These are phyloP conservation scores for Aurelia coerulea DNA, from an alignment of 30 jellyfish, hydroid and myxozoan genomes.

Conservation along the genomic window DNA sequence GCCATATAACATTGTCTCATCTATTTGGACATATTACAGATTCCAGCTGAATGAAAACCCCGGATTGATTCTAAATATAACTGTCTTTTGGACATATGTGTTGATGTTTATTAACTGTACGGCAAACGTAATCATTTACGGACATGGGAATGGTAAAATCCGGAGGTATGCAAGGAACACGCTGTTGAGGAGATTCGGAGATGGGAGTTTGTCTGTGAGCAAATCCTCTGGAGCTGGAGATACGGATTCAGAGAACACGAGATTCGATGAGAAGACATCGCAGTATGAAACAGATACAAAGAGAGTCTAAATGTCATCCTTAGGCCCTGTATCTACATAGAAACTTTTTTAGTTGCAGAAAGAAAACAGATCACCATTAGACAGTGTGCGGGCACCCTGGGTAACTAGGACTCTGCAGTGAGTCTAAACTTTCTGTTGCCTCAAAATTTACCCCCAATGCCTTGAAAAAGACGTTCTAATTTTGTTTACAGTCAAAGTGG, in stretches of 20 bases:
- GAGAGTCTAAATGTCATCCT: too few relatives aligned
- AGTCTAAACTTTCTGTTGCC: too few relatives aligned
- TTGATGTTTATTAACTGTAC: conserved; percentile 53
- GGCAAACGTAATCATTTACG: conserved; percentile 51
- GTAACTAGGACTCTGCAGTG: too few relatives aligned
- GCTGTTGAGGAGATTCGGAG: neutral
- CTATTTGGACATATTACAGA: conserved; percentile 49
- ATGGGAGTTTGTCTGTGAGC: neutral
- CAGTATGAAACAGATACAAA: neutral
- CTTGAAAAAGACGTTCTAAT: too few relatives aligned
- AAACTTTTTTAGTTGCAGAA: too few relatives aligned
- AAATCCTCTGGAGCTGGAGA: conserved; percentile 1
- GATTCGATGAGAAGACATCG: neutral
- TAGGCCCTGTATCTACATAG: too few relatives aligned
- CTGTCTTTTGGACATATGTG: conserved; percentile 65
- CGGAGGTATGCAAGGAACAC: conserved; percentile 12
- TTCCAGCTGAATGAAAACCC: conserved; percentile 31
- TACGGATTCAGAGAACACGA: conserved; percentile 19
- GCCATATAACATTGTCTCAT: conserved; percentile 54
- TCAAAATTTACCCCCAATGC: too few relatives aligned
- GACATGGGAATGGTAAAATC: conserved; percentile 59
- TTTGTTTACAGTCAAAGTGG: too few relatives aligned
- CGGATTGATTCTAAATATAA: conserved; percentile 13
- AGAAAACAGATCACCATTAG: too few relatives aligned
- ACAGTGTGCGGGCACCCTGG: too few relatives aligned